Percentiles rank a stretch among this genome's conserved stretches.
Conservation (phyloP, 1,140 invertebrate genomes). For the Telenomus remus region DNA sequence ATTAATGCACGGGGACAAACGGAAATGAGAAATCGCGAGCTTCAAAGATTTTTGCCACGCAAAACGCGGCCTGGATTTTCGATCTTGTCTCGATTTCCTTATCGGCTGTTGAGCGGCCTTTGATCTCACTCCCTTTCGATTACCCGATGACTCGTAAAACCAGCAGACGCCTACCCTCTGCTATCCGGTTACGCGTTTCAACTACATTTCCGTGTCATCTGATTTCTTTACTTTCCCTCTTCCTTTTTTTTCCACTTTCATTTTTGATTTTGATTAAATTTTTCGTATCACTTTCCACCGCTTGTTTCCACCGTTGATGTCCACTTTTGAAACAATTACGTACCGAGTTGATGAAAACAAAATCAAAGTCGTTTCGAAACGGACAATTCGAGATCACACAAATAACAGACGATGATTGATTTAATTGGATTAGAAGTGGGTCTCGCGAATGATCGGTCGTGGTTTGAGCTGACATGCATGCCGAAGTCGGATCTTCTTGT, state of each 20-base stretch:
- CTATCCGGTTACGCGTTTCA: conserved; percentile 24
- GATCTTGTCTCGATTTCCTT: conserved; percentile 58
- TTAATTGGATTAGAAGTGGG: conserved; percentile 45
- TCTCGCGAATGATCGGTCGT: conserved; percentile 14
- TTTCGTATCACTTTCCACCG: too few relatives aligned
- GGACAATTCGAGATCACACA: conserved; percentile 8
- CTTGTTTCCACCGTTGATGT: too few relatives aligned
- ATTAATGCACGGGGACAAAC: conserved; percentile 23
- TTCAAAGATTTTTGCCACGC: conserved; percentile 39
- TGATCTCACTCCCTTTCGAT: conserved; percentile 30
- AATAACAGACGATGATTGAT: conserved; percentile 25
- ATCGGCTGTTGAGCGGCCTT: conserved; percentile 28
- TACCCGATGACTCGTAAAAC: conserved; percentile 51
- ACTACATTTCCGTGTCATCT: conserved; percentile 21
- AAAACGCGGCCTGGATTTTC: conserved; percentile 39
- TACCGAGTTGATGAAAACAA: too few relatives aligned
- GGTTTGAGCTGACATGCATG: conserved; percentile 15
- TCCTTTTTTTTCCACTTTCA: conserved; percentile 9
- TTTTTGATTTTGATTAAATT: too few relatives aligned
- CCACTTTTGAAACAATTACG: too few relatives aligned
- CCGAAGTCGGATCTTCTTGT: conserved; percentile 20
- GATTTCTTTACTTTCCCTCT: conserved; percentile 22
- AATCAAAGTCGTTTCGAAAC: too few relatives aligned
- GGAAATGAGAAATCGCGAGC: conserved; percentile 53
- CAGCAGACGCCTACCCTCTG: conserved; percentile 6